Evolutionary conservation across 1,140 invertebrate genomes (phyloP).

Genomic region (Brachionus plicatilis): DNA sequence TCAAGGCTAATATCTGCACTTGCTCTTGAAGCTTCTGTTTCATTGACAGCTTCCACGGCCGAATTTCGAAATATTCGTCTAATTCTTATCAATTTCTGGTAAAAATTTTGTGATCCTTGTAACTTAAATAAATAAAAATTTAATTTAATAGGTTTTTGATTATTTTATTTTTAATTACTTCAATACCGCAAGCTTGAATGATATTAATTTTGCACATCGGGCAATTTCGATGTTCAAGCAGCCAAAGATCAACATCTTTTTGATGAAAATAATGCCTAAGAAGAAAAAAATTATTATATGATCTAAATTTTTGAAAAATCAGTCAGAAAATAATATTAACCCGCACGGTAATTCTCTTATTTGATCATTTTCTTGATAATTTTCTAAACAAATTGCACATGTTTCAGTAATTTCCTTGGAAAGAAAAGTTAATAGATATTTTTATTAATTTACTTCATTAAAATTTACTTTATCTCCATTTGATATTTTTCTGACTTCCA

Average conservation of each 20-base stretch:
- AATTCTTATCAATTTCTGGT: background rate
- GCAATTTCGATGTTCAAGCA: slow-evolving; percentile 82
- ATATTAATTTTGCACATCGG: slow-evolving; percentile 95
- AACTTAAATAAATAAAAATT: background rate
- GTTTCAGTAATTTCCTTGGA: background rate
- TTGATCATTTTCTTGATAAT: slow-evolving; percentile 28
- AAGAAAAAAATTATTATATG: slow-evolving; percentile 26
- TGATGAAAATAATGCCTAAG: slow-evolving; percentile 87
- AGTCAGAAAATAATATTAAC: background rate
- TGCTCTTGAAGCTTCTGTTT: background rate
- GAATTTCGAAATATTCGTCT: background rate
- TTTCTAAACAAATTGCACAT: slow-evolving; percentile 40
- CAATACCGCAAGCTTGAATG: slow-evolving; percentile 73
- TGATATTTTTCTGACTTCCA: background rate
- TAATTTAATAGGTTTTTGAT: background rate
- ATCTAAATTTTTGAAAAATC: background rate
- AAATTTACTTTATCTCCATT: slow-evolving; percentile 26
- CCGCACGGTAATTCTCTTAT: slow-evolving; percentile 33
- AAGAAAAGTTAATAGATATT: background rate
- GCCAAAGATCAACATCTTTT: slow-evolving; percentile 86
- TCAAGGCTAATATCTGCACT: background rate
- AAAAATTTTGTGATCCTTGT: background rate
- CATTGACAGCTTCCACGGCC: background rate
- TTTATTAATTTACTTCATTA: too few species aligned
- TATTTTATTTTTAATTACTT: background rate